Evolutionary conservation across 2,113 vertebrate genomes (phyloP).

Genomic region (Rutilus rutilus): DNA sequence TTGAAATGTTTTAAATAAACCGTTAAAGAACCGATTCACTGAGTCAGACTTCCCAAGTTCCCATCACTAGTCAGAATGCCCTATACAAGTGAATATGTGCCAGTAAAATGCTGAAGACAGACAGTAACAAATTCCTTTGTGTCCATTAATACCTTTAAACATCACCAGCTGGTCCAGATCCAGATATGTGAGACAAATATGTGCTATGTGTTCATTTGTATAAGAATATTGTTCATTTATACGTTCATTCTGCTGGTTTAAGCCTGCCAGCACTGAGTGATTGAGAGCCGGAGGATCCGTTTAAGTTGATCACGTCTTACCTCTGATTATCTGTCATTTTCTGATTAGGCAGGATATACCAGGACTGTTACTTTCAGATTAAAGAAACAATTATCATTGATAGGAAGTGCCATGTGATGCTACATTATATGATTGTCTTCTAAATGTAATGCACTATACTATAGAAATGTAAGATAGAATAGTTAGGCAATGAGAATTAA

Average conservation of each 20-base stretch:
- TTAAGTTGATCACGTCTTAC: slow-evolving; percentile 13
- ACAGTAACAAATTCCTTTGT: slow-evolving; percentile 64
- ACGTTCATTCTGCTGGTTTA: background rate
- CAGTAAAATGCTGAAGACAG: slow-evolving; percentile 57
- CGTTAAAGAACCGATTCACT: background rate
- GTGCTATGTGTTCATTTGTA: background rate
- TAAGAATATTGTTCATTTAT: background rate
- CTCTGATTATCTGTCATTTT: slow-evolving; percentile 10
- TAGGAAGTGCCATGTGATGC: background rate
- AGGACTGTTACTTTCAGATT: background rate
- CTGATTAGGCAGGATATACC: slow-evolving; percentile 11
- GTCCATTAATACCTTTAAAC: slow-evolving; percentile 56
- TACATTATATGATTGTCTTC: too few relatives aligned
- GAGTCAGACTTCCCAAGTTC: background rate
- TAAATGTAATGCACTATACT: background rate
- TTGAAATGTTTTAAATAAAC: background rate
- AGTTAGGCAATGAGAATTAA: background rate
- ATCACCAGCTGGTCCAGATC: background rate
- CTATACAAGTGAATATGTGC: slow-evolving; percentile 51
- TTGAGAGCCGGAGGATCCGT: background rate
- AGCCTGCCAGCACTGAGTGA: background rate
- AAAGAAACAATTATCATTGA: background rate
- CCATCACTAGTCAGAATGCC: background rate
- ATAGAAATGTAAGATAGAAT: background rate
- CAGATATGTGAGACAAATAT: background rate